phyloP scores from a whole-genome alignment of 2,113 vertebrate genomes.

The Drymodes brunneopygia region DNA sequence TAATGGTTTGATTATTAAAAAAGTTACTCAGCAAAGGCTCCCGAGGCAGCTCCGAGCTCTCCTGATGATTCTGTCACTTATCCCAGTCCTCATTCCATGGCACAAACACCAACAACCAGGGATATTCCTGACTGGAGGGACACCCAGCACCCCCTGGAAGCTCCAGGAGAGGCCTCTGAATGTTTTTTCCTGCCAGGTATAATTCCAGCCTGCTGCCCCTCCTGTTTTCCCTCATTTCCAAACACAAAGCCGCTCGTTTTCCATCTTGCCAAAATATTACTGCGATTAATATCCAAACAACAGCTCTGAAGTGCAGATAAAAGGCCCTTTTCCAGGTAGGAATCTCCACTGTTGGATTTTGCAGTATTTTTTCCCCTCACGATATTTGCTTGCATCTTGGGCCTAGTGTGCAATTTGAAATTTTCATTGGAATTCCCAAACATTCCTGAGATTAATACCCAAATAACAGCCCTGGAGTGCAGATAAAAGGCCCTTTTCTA shows the following conservation, averaged over 20 bases:
- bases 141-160: not conserved
- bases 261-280: not conserved
- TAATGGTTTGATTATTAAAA: not conserved
- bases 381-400: too few relatives aligned
- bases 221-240: not conserved
- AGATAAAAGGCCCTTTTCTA: too few relatives aligned
- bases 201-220: not conserved
- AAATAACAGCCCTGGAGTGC: too few relatives aligned
- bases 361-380: too few relatives aligned
- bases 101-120: not conserved
- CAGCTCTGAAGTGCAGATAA: too few relatives aligned
- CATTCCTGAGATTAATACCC: too few relatives aligned
- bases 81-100: not conserved
- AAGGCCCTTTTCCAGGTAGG: too few relatives aligned
- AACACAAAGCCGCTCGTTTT: not conserved
- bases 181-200: fast-evolving
- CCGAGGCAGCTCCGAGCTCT: not conserved
- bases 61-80: not conserved
- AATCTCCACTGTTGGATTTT: too few relatives aligned
- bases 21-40: not conserved
- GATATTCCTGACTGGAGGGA: fast-evolving
- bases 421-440: not conserved
- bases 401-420: too few relatives aligned
- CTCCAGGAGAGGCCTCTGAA: not conserved
- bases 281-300: too few relatives aligned